These are phyloP conservation scores for Excalfactoria chinensis DNA, from an alignment of 2,113 vertebrate species.

Conservation along the genomic window DNA sequence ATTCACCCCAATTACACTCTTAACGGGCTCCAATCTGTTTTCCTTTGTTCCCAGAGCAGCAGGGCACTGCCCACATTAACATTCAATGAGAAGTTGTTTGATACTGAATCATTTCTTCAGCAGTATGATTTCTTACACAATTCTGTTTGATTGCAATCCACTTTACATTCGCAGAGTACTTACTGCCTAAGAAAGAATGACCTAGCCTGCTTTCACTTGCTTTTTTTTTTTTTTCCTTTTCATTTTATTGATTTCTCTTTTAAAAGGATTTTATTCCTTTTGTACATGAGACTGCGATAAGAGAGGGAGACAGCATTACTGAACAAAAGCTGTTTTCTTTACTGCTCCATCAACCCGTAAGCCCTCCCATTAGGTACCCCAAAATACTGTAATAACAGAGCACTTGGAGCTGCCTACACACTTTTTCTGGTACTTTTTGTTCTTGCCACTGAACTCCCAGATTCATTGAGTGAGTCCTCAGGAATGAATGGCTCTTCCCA, in stretches of 20 bases:
- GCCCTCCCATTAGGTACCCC: conserved; percentile 10
- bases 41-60: conserved; percentile 37
- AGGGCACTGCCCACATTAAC: conserved; percentile 33
- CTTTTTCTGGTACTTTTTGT: conserved; percentile 39
- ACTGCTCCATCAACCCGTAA: not conserved
- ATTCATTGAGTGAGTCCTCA: conserved; percentile 36
- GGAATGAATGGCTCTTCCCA: conserved; percentile 52
- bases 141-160: conserved; percentile 56
- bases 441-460: conserved; percentile 49
- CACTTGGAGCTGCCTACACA: conserved; percentile 20
- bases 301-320: not conserved
- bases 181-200: conserved; percentile 35
- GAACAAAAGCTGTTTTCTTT: conserved; percentile 44
- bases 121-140: conserved; percentile 39
- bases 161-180: conserved; percentile 49
- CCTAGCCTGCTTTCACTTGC: conserved; percentile 1
- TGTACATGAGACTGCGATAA: not conserved
- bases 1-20: conserved; percentile 63
- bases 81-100: conserved; percentile 33
- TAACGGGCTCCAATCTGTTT: conserved; percentile 60
- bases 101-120: conserved; percentile 51
- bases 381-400: conserved; percentile 6
- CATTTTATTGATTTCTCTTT: conserved; percentile 45
- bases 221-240: conserved; percentile 14
- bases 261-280: conserved; percentile 21